These are phyloP conservation scores for Petrocephalus sullivani DNA, from an alignment of 2,797 vertebrate genomes.

Conservation along the genomic window DNA sequence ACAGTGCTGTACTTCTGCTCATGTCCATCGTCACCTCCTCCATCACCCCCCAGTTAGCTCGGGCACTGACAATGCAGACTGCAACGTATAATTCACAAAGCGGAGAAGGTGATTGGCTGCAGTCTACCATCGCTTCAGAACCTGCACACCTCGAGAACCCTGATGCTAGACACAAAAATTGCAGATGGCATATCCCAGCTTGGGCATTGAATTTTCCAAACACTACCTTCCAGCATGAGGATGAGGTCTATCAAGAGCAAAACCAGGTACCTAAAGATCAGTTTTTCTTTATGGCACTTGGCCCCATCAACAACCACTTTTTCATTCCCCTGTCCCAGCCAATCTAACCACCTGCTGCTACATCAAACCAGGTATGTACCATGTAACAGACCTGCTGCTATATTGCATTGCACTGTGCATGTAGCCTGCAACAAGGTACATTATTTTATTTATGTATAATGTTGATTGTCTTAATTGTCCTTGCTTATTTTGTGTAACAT, in stretches of 20 bases:
- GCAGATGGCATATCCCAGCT: not conserved
- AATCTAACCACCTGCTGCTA: not conserved
- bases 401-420: not conserved
- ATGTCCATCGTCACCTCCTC: not conserved
- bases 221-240: not conserved
- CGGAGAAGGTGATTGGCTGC: not conserved
- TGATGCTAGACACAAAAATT: not conserved
- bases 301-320: not conserved
- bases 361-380: not conserved
- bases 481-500: not conserved
- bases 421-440: not conserved
- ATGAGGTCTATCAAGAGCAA: not conserved
- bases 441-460: not conserved
- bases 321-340: not conserved
- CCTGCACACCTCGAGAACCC: not conserved
- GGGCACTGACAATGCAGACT: not conserved
- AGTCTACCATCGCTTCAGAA: not conserved
- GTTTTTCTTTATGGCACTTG: not conserved
- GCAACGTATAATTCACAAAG: not conserved
- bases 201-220: not conserved
- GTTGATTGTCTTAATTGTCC: not conserved
- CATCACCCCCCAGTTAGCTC: not conserved
- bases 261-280: not conserved
- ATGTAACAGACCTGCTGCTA: not conserved
- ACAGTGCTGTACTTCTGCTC: not conserved